These are phyloP conservation scores for Deilephila porcellus DNA, from an alignment of 2,888 invertebrate genomes.

Conservation along the genomic window DNA sequence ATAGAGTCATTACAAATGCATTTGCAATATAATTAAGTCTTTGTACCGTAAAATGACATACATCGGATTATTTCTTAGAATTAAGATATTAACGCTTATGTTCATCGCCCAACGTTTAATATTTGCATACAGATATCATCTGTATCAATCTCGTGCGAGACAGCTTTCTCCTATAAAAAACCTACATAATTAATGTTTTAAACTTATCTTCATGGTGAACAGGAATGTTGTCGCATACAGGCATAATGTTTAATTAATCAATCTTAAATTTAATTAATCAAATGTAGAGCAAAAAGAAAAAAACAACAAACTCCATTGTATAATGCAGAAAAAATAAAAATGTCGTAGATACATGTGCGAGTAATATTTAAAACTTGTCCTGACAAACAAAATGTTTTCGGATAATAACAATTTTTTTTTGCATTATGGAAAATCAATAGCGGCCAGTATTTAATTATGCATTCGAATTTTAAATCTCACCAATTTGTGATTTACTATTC, in stretches of 20 bases:
- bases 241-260: neutral
- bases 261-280: no score
- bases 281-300: no score
- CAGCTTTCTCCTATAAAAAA: constrained; percentile 18
- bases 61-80: no score
- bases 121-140: constrained; percentile 10
- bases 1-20: no score
- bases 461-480: neutral
- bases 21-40: no score
- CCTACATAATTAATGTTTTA: neutral
- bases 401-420: neutral
- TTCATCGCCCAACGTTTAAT: neutral
- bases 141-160: neutral
- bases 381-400: no score
- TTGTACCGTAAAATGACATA: no score
- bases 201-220: neutral
- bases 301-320: no score
- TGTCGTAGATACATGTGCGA: no score
- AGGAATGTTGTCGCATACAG: constrained; percentile 1
- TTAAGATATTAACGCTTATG: no score
- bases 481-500: neutral
- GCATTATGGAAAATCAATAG: neutral
- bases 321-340: no score
- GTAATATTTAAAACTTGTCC: no score
- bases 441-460: neutral